Percentiles rank a stretch among this genome's conserved stretches.
These are phyloP conservation scores for Bubo blakistoni DNA, from an alignment of 2,113 vertebrate genomes.

Conservation along the genomic window DNA sequence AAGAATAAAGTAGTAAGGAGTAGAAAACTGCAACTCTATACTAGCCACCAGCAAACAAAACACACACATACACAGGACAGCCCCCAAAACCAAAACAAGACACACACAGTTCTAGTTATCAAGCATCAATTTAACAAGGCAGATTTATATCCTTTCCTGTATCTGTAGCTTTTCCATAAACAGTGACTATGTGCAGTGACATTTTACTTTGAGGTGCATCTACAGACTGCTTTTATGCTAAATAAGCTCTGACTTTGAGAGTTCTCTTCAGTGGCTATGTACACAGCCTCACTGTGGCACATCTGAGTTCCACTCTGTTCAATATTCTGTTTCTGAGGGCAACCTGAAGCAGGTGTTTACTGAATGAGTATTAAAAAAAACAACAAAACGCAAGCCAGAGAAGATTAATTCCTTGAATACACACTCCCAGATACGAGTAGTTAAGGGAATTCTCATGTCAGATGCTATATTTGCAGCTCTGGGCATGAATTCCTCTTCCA, in stretches of 20 bases:
- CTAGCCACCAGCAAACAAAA: background rate
- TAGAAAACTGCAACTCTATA: background rate
- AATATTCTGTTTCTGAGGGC: background rate
- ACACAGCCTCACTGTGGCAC: background rate
- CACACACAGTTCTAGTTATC: background rate
- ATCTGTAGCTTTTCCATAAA: background rate
- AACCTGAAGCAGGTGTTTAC: background rate
- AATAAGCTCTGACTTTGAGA: background rate
- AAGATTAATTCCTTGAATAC: background rate
- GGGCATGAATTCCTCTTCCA: background rate
- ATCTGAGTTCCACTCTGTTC: background rate
- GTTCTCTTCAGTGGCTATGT: background rate
- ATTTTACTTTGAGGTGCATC: background rate
- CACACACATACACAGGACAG: background rate
- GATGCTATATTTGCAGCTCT: background rate
- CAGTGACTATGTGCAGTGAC: background rate
- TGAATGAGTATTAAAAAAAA: background rate
- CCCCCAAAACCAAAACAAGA: background rate
- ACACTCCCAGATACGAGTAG: background rate
- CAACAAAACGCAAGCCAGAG: fast-evolving
- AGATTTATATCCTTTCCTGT: background rate
- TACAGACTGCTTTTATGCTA: background rate
- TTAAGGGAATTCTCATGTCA: background rate
- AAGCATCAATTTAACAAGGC: background rate
- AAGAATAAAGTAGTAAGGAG: background rate